Evolutionary conservation across 2,113 vertebrate species (phyloP).

Genomic region (Eidolon helvum): DNA sequence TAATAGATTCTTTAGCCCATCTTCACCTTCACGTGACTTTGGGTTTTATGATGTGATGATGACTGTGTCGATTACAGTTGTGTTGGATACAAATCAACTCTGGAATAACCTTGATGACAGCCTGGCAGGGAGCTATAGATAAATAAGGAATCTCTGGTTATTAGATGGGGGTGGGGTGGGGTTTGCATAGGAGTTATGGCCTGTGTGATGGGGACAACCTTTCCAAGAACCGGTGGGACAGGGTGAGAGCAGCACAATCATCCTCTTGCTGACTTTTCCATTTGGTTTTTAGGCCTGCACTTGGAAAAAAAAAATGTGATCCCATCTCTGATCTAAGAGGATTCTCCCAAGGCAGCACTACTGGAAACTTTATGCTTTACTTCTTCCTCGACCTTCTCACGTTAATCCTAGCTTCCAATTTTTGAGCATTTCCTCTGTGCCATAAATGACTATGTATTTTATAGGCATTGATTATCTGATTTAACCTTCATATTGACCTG

Average conservation of each 20-base stretch:
- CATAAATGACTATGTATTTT: not conserved
- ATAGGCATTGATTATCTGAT: not conserved
- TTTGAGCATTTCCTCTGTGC: not conserved
- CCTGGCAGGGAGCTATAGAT: not conserved
- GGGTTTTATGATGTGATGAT: conserved; percentile 65
- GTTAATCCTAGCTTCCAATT: not conserved
- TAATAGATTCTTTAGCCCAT: conserved; percentile 55
- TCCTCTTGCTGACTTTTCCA: not conserved
- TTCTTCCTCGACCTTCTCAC: not conserved
- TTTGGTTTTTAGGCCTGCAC: not conserved
- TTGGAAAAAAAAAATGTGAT: not conserved
- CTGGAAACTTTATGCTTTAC: not conserved
- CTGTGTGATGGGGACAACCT: not conserved
- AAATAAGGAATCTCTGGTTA: not conserved
- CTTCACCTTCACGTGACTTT: conserved; percentile 51
- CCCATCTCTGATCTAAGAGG: not conserved
- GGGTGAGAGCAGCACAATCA: not conserved
- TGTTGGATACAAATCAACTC: conserved; percentile 54
- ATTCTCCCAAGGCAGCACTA: not conserved
- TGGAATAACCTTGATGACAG: conserved; percentile 43
- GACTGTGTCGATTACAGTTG: conserved; percentile 26
- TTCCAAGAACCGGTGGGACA: not conserved
- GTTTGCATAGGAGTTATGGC: not conserved
- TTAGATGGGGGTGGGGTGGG: fast-evolving
- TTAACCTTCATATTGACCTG: not conserved